Evolutionary conservation across 2,797 vertebrate genomes (phyloP), one percentile per base, ranked within the genome.

Genomic region (Botia kubotai): DNA sequence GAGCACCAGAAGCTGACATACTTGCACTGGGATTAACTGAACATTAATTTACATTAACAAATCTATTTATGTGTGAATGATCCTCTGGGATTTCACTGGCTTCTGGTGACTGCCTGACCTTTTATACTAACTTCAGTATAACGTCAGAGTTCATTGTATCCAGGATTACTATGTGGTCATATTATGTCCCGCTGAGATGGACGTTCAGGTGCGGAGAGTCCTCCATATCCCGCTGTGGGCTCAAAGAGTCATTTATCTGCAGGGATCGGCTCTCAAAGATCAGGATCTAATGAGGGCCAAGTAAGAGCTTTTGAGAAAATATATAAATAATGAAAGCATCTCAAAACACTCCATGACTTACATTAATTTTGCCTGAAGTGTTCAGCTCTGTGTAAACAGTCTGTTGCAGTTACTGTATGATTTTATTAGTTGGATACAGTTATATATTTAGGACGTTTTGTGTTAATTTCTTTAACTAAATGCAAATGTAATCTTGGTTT

Each of bases 161-260:
- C 81, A 96, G 95, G 95, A 96, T 85, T 95, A 95, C 86, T 96
- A 95, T 14, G 95, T 96, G 86, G 95, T 96, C 80, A 95, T 96
- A 85, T 90, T 96, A 75, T 96, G 95, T 84, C 95, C 95, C 0
- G 93, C 95, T 3, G 95, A 96, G 90, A 96, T 95, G 92, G 95
- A 95, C 55, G 92, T 94, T 77, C 95, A 95, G 85, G 95, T 96
- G 8, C 86, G 95, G 72, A 87, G 95, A 82, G 93, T 95, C 29
- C 93, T 96, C 50, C 95, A 96, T 29, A 95, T 96, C 50, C 95
- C 95, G 3, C 89, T 96, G 67, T 96, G 95, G 95, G 94, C 94
- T 60, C 94, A 95, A 84, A 92, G 95, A 79, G 94, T 96, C 87
- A 95, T 95, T 84, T 96, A 95, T 86, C 91, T 96, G 48, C 95